Base-by-base conservation (phyloP, 2,113 vertebrate genomes). In the Syngnathus scovelli region DNA sequence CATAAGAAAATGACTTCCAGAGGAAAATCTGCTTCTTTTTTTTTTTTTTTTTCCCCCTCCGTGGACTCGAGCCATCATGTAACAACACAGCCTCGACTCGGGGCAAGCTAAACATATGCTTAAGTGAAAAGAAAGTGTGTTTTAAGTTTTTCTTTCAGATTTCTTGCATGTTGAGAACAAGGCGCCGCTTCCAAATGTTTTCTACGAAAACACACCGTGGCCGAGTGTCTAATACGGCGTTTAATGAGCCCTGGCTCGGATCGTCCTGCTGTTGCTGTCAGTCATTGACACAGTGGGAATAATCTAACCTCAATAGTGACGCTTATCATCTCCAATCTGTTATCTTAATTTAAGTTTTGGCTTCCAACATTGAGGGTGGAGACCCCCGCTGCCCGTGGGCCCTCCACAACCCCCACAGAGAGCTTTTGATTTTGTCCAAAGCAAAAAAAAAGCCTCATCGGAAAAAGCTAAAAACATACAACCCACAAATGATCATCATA, bases 1-100 rank as follows among this genome's bases (percentile, higher is more conserved):
- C 85, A 86, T 80, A 76, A 83, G 85, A 83, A 89, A 90, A 92
- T 90, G 83, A 84, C 86, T 89, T 91, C 90, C 90, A 89, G 89
- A 89, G 86, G 84, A 84, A 90, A 78, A 81, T 86, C 70, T 84
- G 82, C 77, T 88, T 78, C 79, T 83, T 77, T 79, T 68, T n/a
- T n/a, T 75, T 70, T 75, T 62, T n/a, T 4, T 39, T 39, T 39
- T 6, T 6, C 7, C 27, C 27, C 3, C 74, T 74, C 68, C 68
- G 77, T 84, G 84, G 81, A 83, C 77, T 56, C 72, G 1, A 74
- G 83, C 83, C 83, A 86, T 81, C 68, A 81, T 80, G 79, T 79
- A 82, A 78, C 74, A 76, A 68, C 15, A 73, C 75, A 67, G 68
- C 72, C 49, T 86, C 70, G 69, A 78, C 75, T 74, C 7, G 33